A percentile compares a stretch with the other conserved stretches of the same genome.
Evolutionary conservation across 2,113 vertebrate species (phyloP).

Genomic region (Emydocephalus ijimae): DNA sequence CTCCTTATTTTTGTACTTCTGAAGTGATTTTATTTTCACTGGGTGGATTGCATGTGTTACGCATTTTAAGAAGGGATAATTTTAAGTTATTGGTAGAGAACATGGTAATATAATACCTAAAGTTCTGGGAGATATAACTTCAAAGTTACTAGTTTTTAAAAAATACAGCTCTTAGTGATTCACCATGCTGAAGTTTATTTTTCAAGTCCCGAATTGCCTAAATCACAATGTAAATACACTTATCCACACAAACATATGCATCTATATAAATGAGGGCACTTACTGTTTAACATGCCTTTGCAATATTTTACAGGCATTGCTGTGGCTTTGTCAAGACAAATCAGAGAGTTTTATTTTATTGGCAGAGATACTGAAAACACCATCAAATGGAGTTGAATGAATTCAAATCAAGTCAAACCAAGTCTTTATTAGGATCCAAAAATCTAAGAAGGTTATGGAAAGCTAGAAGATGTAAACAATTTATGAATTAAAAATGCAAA

Average conservation of each 20-base stretch:
- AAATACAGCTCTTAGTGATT: not conserved
- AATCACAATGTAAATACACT: not conserved
- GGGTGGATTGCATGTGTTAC: not conserved
- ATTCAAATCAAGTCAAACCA: not conserved
- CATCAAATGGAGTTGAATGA: not conserved
- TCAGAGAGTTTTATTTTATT: not conserved
- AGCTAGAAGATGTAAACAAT: not conserved
- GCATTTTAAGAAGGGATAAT: not conserved
- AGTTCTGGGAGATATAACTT: not conserved
- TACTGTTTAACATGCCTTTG: not conserved
- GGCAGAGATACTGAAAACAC: not conserved
- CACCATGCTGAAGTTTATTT: not conserved
- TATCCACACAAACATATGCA: not conserved
- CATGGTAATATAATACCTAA: not conserved
- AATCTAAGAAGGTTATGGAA: not conserved
- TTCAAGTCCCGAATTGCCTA: not conserved
- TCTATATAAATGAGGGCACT: not conserved
- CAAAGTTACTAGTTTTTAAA: not conserved
- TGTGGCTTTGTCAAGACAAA: not conserved
- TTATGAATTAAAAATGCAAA: not conserved
- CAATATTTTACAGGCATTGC: not conserved
- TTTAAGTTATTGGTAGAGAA: not conserved
- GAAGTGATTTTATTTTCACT: not conserved
- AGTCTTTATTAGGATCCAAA: not conserved
- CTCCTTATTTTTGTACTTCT: not conserved